Evolutionary conservation across 2,113 vertebrate genomes (phyloP), one percentile per base, ranked within the genome.

Genomic region (Macquaria australasica): DNA sequence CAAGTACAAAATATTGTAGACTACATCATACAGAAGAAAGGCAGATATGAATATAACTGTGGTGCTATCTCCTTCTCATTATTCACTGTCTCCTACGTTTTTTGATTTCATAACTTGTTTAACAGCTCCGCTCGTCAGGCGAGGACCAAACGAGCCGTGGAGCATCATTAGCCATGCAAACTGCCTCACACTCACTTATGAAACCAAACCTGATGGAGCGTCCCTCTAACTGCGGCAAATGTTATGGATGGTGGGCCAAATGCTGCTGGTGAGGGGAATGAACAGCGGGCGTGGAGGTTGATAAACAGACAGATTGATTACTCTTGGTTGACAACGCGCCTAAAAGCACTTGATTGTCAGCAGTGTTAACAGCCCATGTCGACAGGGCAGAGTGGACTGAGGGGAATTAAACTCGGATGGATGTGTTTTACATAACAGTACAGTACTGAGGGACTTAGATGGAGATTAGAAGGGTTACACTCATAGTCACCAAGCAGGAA

Each of bases 181-280:
- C 50, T 39, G 68, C 68, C 48, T 50, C 59, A 31, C 21, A 12
- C 39, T 41, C 21, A 55, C 39, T 66, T 18, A 39, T 51, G 59
- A 76, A 75, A 68, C 28, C 45, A 71, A 70, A 66, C n/a, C 21
- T 75, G 81, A 84, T 56, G 78, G 64, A 84, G 50, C 10, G 21
- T 55, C 39, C 18, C 37, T 79, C 34, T 70, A 58, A 73, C 25
- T 25, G 73, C 15, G 56, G 1, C 1, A 12, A 66, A 25, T 15
- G 60, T 77, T 73, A 69, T 55, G 66, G 66, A 83, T 53, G 45
- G 43, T 1, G 21, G 76, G 25, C 67, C 34, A 77, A 72, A 82
- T 59, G 41, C 55, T 64, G 63, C 34, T 21, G 66, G 41, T 56
- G 73, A 66, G 25, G 63, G 41, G 59, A 59, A 59, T 45, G 48